phyloP scores from a whole-genome alignment of 2,797 vertebrate genomes.

The Acanthornis magna region DNA sequence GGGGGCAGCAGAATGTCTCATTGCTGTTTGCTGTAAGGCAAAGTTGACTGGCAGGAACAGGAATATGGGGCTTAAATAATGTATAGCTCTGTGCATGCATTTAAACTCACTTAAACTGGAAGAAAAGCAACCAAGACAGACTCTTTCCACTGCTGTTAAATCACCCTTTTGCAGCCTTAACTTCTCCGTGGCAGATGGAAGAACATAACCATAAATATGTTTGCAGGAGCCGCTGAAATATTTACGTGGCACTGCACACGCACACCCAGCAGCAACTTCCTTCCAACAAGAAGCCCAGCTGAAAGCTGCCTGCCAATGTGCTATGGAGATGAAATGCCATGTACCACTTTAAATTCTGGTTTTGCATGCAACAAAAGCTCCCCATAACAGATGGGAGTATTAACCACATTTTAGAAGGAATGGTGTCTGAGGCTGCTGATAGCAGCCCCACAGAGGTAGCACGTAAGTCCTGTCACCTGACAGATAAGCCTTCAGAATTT shows the following conservation, averaged over 20 bases:
- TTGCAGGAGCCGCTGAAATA: not conserved
- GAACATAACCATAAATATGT: not conserved
- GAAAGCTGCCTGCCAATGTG: not conserved
- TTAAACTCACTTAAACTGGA: not conserved
- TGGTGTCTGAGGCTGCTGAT: not conserved
- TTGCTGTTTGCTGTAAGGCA: not conserved
- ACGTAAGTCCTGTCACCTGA: not conserved
- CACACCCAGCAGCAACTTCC: not conserved
- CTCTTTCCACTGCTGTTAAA: not conserved
- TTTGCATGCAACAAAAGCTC: not conserved
- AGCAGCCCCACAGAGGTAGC: not conserved
- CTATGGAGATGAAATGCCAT: not conserved
- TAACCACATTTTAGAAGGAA: not conserved
- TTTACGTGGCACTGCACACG: not conserved
- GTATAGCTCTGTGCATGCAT: not conserved
- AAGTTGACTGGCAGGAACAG: not conserved
- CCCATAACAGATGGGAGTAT: not conserved
- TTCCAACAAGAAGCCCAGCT: not conserved
- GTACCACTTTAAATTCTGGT: not conserved
- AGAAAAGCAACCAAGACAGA: not conserved
- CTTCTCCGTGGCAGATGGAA: conserved; percentile 19
- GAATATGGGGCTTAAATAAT: not conserved
- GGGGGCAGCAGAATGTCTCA: not conserved
- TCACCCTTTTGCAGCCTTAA: not conserved
- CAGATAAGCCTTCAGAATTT: not conserved